Base-by-base conservation (phyloP, 2,113 vertebrate genomes). In the Chitala chitala region DNA sequence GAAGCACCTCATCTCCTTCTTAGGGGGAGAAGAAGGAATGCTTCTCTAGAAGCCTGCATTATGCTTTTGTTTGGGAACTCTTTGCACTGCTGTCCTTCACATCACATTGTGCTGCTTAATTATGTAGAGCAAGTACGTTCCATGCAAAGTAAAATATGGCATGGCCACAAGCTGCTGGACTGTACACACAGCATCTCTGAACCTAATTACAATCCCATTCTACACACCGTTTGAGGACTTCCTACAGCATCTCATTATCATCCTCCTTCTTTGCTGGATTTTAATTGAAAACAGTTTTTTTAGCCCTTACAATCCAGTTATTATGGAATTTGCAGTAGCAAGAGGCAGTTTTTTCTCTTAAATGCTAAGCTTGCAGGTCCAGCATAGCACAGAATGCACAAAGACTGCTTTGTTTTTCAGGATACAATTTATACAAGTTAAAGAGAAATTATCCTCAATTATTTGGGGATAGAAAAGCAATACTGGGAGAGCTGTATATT, bases 71-170 rank as follows among this genome's bases (percentile, higher is more conserved):
- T n/a, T n/a, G n/a, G n/a, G n/a, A n/a, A n/a, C n/a, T n/a, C n/a
- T n/a, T n/a, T n/a, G n/a, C n/a, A n/a, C n/a, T n/a, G 42, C 50
- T 71, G 51, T 50, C 69, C 69, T 40, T 33, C 55, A n/a, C 17
- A 54, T 40, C 50, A 56, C 51, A 53, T 26, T 71, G 69, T 38
- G 53, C 31, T 56, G 33, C 50, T 55, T 71, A 56, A 71, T 71
- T 71, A 71, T 71, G 69, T 71, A 71, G 69, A 56, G 40, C 51
- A 56, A 55, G 51, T 38, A 40, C 33, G 13, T 22, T 71, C 36
- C 33, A 70, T 29, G 50, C n/a, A 24, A 40, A 71, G 36, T n/a
- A 9, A 38, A 31, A 54, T 12, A 26, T 36, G 38, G 59, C 38
- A 24, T 72, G 40, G 42, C 38, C 24, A 33, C 24, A n/a, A 42